phyloP scores from a whole-genome alignment of 23 tunicate genomes.

The Corella eumyota region DNA sequence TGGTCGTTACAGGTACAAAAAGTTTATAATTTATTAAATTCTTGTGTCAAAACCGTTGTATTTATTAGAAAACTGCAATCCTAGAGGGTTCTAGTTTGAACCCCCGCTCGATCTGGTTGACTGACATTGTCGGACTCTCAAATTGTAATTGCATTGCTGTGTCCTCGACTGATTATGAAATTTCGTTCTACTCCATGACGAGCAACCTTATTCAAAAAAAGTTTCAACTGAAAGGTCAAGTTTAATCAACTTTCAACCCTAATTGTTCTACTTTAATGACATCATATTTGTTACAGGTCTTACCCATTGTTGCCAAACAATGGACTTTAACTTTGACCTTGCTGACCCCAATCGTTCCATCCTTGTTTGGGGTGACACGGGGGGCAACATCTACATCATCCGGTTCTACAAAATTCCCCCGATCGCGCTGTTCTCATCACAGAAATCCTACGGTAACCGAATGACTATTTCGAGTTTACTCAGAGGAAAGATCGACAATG shows the following conservation, averaged over 20 bases:
- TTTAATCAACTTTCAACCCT: not conserved
- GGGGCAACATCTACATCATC: slow-evolving; percentile 33
- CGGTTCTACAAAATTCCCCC: slow-evolving; percentile 43
- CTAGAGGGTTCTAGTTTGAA: slow-evolving; percentile 5
- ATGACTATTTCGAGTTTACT: not conserved
- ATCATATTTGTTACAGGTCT: slow-evolving; percentile 14
- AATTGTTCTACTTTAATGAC: not conserved
- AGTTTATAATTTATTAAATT: not conserved
- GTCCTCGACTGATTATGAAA: slow-evolving; percentile 13
- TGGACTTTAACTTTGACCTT: slow-evolving; percentile 33
- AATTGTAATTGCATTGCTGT: slow-evolving; percentile 36
- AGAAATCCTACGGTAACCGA: slow-evolving; percentile 1
- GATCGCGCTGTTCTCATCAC: slow-evolving; percentile 20
- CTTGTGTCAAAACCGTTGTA: not conserved
- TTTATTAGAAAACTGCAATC: slow-evolving; percentile 12
- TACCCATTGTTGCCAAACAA: slow-evolving; percentile 21
- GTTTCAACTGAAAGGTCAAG: slow-evolving; percentile 43
- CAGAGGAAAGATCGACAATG: slow-evolving; percentile 2
- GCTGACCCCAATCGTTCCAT: slow-evolving; percentile 20
- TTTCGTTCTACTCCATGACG: slow-evolving; percentile 36
- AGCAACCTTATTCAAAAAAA: slow-evolving; percentile 38
- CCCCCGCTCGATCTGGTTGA: slow-evolving; percentile 21
- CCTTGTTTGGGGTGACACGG: slow-evolving; percentile 23
- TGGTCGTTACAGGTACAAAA: slow-evolving; percentile 27
- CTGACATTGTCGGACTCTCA: slow-evolving; percentile 44